These are phyloP conservation scores for Melanogrammus aeglefinus DNA, from an alignment of 2,797 vertebrate genomes.

Conservation along the genomic window DNA sequence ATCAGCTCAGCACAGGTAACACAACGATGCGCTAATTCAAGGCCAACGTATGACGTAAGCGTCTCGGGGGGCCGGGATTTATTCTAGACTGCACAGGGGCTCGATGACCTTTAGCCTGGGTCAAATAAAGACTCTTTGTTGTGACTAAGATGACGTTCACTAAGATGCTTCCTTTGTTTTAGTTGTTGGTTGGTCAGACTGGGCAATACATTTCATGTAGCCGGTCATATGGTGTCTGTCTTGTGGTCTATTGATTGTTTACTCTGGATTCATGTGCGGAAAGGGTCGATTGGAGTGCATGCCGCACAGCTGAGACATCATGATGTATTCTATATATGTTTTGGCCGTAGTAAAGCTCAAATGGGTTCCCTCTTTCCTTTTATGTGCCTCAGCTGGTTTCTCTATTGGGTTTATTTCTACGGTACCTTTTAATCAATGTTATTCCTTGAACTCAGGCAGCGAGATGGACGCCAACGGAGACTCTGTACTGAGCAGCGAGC, in stretches of 20 bases:
- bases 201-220: background rate
- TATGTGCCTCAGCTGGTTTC: conserved; percentile 50
- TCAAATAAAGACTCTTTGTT: background rate
- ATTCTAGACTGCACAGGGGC: background rate
- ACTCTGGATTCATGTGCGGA: background rate
- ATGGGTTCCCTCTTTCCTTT: background rate
- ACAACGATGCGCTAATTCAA: background rate
- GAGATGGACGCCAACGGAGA: conserved; percentile 82
- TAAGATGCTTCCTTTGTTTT: background rate
- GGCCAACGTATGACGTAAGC: background rate
- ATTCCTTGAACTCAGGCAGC: conserved; percentile 79
- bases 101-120: background rate
- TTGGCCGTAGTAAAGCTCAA: background rate
- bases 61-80: background rate
- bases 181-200: background rate
- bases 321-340: background rate
- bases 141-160: background rate
- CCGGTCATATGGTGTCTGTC: background rate
- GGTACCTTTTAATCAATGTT: conserved; percentile 55
- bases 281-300: background rate
- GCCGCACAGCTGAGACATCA: background rate
- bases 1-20: conserved; percentile 84
- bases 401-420: conserved; percentile 53
- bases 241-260: background rate
- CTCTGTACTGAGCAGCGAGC: conserved; percentile 78